A percentile compares a stretch with the other conserved stretches of the same genome.
Evolutionary conservation across 2,888 invertebrate genomes (phyloP).

Genomic region (Homarus gammarus): DNA sequence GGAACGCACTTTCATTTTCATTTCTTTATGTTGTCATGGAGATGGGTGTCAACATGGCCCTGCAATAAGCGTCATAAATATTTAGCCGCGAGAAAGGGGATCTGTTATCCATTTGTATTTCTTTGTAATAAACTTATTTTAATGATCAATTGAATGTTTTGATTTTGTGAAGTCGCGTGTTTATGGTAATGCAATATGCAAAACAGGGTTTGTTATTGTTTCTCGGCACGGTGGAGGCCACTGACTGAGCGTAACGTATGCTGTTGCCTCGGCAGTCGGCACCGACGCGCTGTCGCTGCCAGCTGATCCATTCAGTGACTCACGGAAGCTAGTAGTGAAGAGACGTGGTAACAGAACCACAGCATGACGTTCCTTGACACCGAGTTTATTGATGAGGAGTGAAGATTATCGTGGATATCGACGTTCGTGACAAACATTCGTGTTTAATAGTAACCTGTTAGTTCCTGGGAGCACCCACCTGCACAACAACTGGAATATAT

Average conservation of each 20-base stretch:
- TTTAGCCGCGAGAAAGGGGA: no score
- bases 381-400: no score
- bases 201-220: background rate
- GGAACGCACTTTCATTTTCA: no score
- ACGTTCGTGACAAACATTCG: no score
- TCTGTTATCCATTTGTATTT: no score
- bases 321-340: conserved; percentile 37
- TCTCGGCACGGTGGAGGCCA: conserved; percentile 14
- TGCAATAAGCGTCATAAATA: background rate
- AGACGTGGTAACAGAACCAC: background rate
- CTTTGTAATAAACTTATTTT: no score
- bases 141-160: no score
- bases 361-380: background rate
- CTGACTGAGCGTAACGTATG: conserved; percentile 21
- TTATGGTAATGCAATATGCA: background rate
- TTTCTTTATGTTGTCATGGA: background rate
- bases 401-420: no score
- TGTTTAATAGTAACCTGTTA: no score
- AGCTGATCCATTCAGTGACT: conserved; percentile 62
- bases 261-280: background rate
- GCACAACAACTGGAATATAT: no score
- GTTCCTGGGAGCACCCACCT: no score
- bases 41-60: background rate
- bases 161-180: no score
- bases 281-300: conserved; percentile 15